A percentile compares a stretch with the other conserved stretches of the same genome.
Evolutionary conservation across 2,888 invertebrate genomes (phyloP).

Genomic region (Limenitis camilla): DNA sequence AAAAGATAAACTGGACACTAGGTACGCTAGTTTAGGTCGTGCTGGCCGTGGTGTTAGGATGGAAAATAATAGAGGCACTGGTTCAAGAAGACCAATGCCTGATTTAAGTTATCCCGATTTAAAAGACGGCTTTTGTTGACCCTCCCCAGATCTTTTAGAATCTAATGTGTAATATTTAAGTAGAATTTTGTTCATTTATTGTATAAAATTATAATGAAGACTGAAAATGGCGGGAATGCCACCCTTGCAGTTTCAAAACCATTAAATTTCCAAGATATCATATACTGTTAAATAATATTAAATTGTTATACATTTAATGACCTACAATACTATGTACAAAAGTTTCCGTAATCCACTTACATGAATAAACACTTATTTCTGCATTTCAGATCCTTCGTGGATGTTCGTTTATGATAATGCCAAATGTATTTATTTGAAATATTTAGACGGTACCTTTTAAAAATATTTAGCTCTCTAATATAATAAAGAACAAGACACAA

Average conservation of each 20-base stretch:
- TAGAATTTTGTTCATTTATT: conserved; percentile 18
- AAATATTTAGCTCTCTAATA: too few relatives aligned
- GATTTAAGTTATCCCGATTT: conserved; percentile 75
- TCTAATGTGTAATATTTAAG: conserved; percentile 54
- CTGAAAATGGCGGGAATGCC: conserved; percentile 67
- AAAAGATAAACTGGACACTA: conserved; percentile 68
- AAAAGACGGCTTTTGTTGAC: conserved; percentile 85
- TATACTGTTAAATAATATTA: too few relatives aligned
- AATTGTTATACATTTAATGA: too few relatives aligned
- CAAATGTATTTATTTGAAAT: too few relatives aligned
- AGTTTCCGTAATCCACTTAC: too few relatives aligned
- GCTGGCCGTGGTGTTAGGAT: conserved; percentile 55
- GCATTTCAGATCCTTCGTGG: too few relatives aligned
- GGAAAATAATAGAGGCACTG: conserved; percentile 57
- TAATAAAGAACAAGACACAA: too few relatives aligned
- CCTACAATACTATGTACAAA: too few relatives aligned
- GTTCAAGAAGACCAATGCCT: conserved; percentile 61
- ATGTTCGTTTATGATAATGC: too few relatives aligned
- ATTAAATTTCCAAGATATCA: conserved; percentile 23
- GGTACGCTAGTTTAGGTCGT: conserved; percentile 68
- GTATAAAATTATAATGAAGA: conserved; percentile 58
- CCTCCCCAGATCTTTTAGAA: conserved; percentile 68
- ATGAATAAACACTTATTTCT: too few relatives aligned
- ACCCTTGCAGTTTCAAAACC: conserved; percentile 43
- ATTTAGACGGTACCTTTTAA: too few relatives aligned